Evolutionary conservation across 1,140 invertebrate species (phyloP).

Genomic region (Cydia pomonella): DNA sequence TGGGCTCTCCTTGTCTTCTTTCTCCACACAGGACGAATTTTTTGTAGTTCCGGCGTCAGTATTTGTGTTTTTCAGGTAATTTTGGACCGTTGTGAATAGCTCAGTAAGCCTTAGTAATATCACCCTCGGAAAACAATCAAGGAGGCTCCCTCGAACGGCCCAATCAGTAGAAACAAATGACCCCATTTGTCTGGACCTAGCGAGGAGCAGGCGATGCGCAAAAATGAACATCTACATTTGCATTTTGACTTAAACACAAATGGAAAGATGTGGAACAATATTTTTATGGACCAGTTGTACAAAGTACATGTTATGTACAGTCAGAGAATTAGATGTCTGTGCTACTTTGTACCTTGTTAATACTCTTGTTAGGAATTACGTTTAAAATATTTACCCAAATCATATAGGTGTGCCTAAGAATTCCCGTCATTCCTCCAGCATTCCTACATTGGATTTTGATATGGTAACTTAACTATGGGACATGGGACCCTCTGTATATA

Average conservation of each 20-base stretch:
- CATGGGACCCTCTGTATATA: too few relatives aligned
- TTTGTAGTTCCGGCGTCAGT: too few relatives aligned
- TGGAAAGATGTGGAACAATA: constrained; percentile 36
- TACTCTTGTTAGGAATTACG: too few relatives aligned
- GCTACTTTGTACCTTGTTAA: not conserved
- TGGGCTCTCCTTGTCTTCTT: too few relatives aligned
- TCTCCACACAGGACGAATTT: too few relatives aligned
- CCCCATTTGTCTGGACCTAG: constrained; percentile 55
- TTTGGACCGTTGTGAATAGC: not conserved
- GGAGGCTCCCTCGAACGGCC: constrained; percentile 56
- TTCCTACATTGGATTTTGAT: too few relatives aligned
- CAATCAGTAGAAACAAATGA: constrained; percentile 72
- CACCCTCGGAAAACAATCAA: constrained; percentile 65
- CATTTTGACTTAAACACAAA: constrained; percentile 22
- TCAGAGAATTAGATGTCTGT: not conserved
- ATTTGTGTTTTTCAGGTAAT: too few relatives aligned
- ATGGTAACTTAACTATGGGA: too few relatives aligned
- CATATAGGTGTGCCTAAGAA: too few relatives aligned
- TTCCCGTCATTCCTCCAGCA: not conserved
- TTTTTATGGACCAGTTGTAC: constrained; percentile 40
- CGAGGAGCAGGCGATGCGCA: constrained; percentile 30
- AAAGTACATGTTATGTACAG: too few relatives aligned
- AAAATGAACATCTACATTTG: constrained; percentile 31
- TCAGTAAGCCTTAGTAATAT: not conserved
- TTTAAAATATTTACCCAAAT: too few relatives aligned